A percentile compares a stretch with the other conserved stretches of the same genome.
phyloP scores from a whole-genome alignment of 2,888 invertebrate species.

The Sinohyriopsis cumingii region DNA sequence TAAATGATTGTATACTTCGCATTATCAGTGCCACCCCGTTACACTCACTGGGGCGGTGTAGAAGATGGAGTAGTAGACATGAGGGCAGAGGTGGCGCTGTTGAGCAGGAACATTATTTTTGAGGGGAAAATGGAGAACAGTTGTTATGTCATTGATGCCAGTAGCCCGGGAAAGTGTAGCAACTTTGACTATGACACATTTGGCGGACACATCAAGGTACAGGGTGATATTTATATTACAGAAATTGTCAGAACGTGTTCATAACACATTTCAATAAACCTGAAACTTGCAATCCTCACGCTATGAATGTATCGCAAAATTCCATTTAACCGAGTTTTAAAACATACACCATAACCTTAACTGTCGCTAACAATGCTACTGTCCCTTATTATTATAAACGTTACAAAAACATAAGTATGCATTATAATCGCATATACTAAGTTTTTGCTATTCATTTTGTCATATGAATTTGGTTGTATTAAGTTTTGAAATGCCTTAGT shows the following conservation, averaged over 20 bases:
- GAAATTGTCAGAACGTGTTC: too few species aligned
- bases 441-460: too few species aligned
- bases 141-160: slow-evolving; percentile 38
- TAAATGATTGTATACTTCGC: not conserved
- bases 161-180: slow-evolving; percentile 30
- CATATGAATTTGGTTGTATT: too few species aligned
- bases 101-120: slow-evolving; percentile 50
- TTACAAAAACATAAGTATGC: not conserved
- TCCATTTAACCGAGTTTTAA: too few species aligned
- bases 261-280: too few species aligned
- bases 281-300: too few species aligned
- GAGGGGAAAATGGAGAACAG: slow-evolving; percentile 41
- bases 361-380: too few species aligned
- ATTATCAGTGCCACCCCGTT: slow-evolving; percentile 30
- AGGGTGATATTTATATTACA: not conserved
- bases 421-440: too few species aligned
- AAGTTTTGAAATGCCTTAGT: too few species aligned
- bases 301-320: too few species aligned
- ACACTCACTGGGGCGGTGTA: slow-evolving; percentile 45
- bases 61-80: slow-evolving; percentile 44
- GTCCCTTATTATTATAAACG: not conserved
- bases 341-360: too few species aligned
- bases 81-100: slow-evolving; percentile 53
- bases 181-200: slow-evolving; percentile 44
- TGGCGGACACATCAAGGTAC: slow-evolving; percentile 56